A percentile compares a stretch with the other conserved stretches of the same genome.
Conservation (phyloP, 1,140 invertebrate species). For the Cataglyphis hispanica region DNA sequence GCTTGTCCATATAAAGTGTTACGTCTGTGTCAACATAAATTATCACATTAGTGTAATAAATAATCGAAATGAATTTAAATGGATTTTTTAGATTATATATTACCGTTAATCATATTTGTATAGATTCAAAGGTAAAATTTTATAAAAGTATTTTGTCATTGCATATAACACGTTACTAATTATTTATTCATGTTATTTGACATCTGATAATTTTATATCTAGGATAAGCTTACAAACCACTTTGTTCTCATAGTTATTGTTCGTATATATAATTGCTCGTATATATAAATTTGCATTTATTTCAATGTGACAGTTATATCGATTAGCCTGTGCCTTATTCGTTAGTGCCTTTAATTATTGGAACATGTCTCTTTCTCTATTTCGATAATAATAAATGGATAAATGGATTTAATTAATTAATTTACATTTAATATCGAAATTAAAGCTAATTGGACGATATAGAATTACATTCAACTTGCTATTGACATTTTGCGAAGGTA, state of each 20-base stretch:
- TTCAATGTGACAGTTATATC: slow-evolving; percentile 29
- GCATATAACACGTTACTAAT: not conserved
- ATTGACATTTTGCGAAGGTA: not conserved
- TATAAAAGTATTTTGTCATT: not conserved
- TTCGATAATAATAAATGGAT: not conserved
- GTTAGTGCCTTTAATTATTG: slow-evolving; percentile 42
- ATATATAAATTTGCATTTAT: slow-evolving; percentile 15
- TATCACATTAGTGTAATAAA: not conserved
- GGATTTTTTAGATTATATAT: not conserved
- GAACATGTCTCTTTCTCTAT: slow-evolving; percentile 21
- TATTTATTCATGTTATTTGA: slow-evolving; percentile 41
- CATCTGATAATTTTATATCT: slow-evolving; percentile 40
- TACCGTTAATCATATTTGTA: not conserved
- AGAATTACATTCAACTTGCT: slow-evolving; percentile 19
- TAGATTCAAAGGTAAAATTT: slow-evolving; percentile 31
- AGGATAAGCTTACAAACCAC: not conserved
- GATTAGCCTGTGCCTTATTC: slow-evolving; percentile 25
- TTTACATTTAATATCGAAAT: slow-evolving; percentile 12
- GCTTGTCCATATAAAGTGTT: not conserved
- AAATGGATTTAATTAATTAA: slow-evolving; percentile 50
- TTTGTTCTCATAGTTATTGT: slow-evolving; percentile 37
- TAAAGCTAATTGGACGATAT: slow-evolving; percentile 8
- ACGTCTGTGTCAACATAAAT: not conserved
- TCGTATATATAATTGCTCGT: not conserved
- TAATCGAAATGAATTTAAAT: slow-evolving; percentile 5